Evolutionary conservation across 2,797 vertebrate species (phyloP).

Genomic region (Leucoraja ocellata): DNA sequence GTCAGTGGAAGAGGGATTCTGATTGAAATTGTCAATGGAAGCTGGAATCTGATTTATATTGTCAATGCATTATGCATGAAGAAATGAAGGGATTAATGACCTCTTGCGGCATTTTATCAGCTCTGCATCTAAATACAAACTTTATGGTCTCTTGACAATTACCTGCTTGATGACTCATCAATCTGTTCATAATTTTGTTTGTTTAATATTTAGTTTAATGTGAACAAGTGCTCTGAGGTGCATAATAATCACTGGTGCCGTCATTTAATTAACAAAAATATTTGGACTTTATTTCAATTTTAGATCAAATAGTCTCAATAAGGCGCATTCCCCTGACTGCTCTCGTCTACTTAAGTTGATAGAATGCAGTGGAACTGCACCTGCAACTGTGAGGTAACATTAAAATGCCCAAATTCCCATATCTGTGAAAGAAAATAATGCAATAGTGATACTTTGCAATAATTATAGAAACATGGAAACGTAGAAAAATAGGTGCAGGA

Average conservation of each 20-base stretch:
- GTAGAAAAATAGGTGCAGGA: too few species aligned
- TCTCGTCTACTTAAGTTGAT: not conserved
- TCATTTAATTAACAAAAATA: constrained; percentile 35
- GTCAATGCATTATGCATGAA: not conserved
- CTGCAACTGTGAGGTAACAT: not conserved
- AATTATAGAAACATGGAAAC: not conserved
- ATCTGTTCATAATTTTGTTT: not conserved
- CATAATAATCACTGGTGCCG: not conserved
- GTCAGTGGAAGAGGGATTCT: not conserved
- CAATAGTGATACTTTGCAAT: too few species aligned
- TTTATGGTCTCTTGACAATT: not conserved
- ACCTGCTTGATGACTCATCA: constrained; percentile 9
- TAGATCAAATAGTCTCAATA: not conserved
- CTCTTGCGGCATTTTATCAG: not conserved
- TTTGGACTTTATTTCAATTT: constrained; percentile 28
- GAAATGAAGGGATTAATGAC: not conserved
- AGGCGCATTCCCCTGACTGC: not conserved
- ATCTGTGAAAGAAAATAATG: not conserved
- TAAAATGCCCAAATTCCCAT: not conserved
- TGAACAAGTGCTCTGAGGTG: not conserved
- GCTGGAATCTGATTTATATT: too few species aligned
- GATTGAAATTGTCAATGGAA: too few species aligned
- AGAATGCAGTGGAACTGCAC: not conserved
- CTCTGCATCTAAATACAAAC: not conserved
- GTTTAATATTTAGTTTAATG: constrained; percentile 20